Conservation (phyloP, 2,888 invertebrate species). For the Microchrysa polita region DNA sequence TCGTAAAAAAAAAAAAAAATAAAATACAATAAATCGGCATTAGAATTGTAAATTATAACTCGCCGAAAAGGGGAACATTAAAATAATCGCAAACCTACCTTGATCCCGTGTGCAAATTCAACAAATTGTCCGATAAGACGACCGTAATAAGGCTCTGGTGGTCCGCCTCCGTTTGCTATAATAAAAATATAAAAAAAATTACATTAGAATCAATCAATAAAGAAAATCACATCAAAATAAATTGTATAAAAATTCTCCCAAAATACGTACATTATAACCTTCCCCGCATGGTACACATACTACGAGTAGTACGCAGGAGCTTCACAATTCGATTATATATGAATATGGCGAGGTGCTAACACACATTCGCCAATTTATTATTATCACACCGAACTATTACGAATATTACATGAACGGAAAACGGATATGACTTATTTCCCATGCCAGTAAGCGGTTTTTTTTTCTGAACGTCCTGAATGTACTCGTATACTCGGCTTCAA, state of each 20-base stretch:
- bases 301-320: constrained; percentile 23
- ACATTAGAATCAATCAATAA: background rate
- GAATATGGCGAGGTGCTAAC: constrained; percentile 28
- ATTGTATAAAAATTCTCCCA: no score
- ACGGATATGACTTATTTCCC: constrained; percentile 45
- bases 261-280: background rate
- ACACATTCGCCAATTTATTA: constrained; percentile 20
- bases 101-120: constrained; percentile 81
- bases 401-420: constrained; percentile 28
- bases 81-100: no score
- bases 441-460: constrained; percentile 26
- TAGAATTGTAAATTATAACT: constrained; percentile 27
- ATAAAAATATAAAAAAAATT: constrained; percentile 37
- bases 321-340: constrained; percentile 19
- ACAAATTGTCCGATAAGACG: constrained; percentile 77
- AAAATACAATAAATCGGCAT: background rate
- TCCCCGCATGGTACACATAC: background rate
- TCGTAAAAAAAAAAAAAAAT: constrained; percentile 11
- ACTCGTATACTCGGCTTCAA: background rate
- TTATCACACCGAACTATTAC: constrained; percentile 7
- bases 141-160: constrained; percentile 78
- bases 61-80: background rate
- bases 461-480: no score
- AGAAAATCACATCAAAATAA: no score
- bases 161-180: constrained; percentile 52